Evolutionary conservation across 2,888 invertebrate species (phyloP), one percentile per base, ranked within the genome.

Genomic region (Brenthis hecate): DNA sequence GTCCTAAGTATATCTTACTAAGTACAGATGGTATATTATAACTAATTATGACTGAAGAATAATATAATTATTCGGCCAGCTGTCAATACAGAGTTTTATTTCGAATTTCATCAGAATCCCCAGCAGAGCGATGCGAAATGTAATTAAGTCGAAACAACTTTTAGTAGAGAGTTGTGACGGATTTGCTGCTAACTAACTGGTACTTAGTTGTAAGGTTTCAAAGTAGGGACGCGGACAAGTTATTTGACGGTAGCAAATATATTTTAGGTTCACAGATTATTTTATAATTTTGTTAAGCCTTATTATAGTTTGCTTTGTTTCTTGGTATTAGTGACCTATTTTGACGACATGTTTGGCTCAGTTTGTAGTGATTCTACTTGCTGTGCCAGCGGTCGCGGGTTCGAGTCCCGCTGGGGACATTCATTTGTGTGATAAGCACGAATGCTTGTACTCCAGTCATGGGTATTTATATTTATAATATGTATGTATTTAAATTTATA

Each of bases 101-200:
- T 68, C 28, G 56, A 64, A 66, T 71, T 68, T 50, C 48, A 48
- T 53, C 43, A 65, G 67, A 72, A 60, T 65, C 72, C 36, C 23
- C 55, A 23, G 48, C 51, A 65, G 48, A 60, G 28, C 43, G 63
- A 66, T 64, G 58, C 48, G 43, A 56, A 66, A 51, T 14, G 68
- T 71, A 66, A 72, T 68, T 66, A 66, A 68, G 66, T 69, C 66
- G 63, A 65, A 72, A 72, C 73, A 75, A 74, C 73, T 74, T 75
- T 72, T 67, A 61, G 73, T 70, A 60, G 28, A 53, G 53, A 66
- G 60, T 72, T 54, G 36, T 43, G 61, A 61, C 69, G 72, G 74
- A 75, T 75, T 72, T 66, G 67, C 56, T 66, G 67, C 68, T 54
- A 72, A 71, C 66, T 72, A 62, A 62, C 54, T 54, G 62, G 62